phyloP scores from a whole-genome alignment of 2,888 invertebrate genomes.

The Drosophila imparisetae region DNA sequence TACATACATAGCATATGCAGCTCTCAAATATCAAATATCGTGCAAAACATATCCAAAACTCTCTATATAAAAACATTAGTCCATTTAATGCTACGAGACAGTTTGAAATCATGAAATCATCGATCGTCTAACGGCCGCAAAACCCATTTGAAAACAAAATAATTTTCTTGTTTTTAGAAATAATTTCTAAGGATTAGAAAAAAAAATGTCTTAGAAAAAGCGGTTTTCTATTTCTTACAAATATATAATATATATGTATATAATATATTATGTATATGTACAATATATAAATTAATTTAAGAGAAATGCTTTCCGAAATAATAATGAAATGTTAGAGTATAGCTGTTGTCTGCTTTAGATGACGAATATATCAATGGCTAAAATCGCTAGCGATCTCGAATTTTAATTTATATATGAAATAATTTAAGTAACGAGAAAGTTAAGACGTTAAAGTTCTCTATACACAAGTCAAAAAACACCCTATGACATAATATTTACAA shows the following conservation, averaged over 20 bases:
- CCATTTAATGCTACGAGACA: not conserved
- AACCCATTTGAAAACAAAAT: too few relatives aligned
- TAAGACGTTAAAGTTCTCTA: not conserved
- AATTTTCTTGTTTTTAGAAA: not conserved
- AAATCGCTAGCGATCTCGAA: not conserved
- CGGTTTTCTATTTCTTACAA: not conserved
- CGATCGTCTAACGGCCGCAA: not conserved
- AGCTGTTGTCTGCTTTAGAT: not conserved
- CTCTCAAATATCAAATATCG: constrained; percentile 2
- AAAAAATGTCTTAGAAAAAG: not conserved
- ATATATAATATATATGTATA: not conserved
- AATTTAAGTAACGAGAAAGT: not conserved
- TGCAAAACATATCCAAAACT: not conserved
- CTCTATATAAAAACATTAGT: not conserved
- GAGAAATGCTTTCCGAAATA: not conserved
- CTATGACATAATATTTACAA: not conserved
- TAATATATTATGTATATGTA: too few relatives aligned
- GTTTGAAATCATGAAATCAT: not conserved
- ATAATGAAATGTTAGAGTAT: not conserved
- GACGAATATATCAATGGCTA: not conserved
- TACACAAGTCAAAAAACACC: accelerated
- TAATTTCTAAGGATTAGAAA: not conserved
- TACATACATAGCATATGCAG: not conserved
- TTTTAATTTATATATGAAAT: not conserved
- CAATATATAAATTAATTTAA: too few relatives aligned